Base-by-base conservation (phyloP, 2,888 invertebrate genomes). In the Criorhina ranunculi region DNA sequence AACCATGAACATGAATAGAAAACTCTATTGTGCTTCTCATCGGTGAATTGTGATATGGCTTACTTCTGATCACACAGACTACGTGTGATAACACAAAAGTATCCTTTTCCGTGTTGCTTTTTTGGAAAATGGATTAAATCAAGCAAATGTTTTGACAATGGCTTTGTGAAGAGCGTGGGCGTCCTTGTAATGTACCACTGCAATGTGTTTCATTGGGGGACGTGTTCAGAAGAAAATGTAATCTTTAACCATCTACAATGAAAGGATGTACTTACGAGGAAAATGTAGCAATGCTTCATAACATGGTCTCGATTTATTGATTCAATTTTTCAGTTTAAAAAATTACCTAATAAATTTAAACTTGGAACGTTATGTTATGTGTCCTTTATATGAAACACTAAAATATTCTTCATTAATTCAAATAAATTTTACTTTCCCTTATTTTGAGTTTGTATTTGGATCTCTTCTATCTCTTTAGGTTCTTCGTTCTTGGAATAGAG, bases 131-230 rank as follows among this genome's bases (percentile, higher is more conserved):
- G 72, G 40, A 72, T 72, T 60, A 72, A 72, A 60, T 51, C 60
- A 72, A 72, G 51, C 51, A 72, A 60, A 51, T 72, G 60, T 31
- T 51, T 11, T 72, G 49, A 60, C 60, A 72, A 72, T 60, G 37
- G 59, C 31, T 49, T 49, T 19, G 19, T 9, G 11, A 19, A 1
- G 46, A 19, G 19, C 46, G 46, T 46, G 46, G 9, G 46, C 4
- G 46, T 19, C 9, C 17, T 46, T 19, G 46, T 19, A 17, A 19
- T 11, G 15, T 15, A 5, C 9, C 17, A 19, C 9, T 46, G 46
- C 19, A 19, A 46, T 46, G 19, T 46, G 19, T 46, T 46, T 46
- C 46, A 19, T 42, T 42, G 42, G 12, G 12, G 42, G 42, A 42
- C 42, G 15, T 46, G 19, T 46, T 9, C 46, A 11, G 19, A 19